Evolutionary conservation across 2,888 invertebrate species (phyloP), one percentile per base, ranked within the genome.

Genomic region (Hypselothyrea guttata): DNA sequence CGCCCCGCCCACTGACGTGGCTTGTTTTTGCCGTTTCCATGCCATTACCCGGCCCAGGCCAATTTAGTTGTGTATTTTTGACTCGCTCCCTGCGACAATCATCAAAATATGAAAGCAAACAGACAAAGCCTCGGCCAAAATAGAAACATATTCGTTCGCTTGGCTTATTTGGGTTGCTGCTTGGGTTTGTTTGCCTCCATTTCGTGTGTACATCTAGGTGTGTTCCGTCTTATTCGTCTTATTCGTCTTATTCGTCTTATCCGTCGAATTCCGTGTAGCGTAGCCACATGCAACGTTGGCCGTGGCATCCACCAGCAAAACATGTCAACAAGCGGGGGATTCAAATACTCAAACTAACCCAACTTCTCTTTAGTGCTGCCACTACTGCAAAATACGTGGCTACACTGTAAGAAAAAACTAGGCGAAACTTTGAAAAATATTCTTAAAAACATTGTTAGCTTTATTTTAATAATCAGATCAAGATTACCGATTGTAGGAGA

Each of bases 101-200:
- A 61, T 57, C 34, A 55, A 38, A 68, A 55, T 70, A 71, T 68
- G 58, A 74, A 70, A 47, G 54, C 54, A 71, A 74, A 68, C 63
- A 78, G 65, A 61, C 55, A 63, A 56, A 42, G 58, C 41, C 51
- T 12, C n/a, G 34, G 51, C 30, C 54, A 61, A 66, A 64, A 64
- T 51, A 47, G 61, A 61, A 70, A 61, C 58, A 69, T 64, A 71
- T 53, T 58, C 34, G 42, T 15, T 18, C 45, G 11, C 3, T 47
- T 34, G 16, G 58, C 58, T 61, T 60, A 57, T 66, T 71, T 57
- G 52, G 59, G 38, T 49, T 37, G 37, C 28, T 28, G 34, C 18
- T 22, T 57, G 15, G 34, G 40, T 51, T 64, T 75, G 66, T 71
- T 78, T 78, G 75, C 37, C 37, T 63, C 13, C 37, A 45, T 58